Evolutionary conservation across 2,113 vertebrate genomes (phyloP).

Genomic region (Paraplagusia blochii): DNA sequence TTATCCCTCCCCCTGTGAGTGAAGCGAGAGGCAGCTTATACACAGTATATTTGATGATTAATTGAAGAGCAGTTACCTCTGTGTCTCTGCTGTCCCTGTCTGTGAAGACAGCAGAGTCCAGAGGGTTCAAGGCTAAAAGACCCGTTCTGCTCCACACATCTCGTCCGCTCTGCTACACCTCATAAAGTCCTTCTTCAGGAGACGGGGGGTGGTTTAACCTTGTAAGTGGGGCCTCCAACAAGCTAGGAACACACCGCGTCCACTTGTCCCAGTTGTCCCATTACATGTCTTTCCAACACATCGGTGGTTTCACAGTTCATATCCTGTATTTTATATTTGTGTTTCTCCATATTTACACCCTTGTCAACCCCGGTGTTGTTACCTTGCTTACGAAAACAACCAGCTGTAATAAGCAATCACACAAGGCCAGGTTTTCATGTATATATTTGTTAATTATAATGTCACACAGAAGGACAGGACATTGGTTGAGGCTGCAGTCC

Average conservation of each 20-base stretch:
- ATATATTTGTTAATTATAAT: neutral
- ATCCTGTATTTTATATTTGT: constrained; percentile 14
- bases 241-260: constrained; percentile 31
- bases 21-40: no score
- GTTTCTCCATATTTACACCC: neutral
- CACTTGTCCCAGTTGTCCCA: constrained; percentile 7
- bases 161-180: constrained; percentile 31
- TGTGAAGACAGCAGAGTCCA: neutral
- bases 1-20: no score
- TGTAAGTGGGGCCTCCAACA: constrained; percentile 19
- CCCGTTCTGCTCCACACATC: constrained; percentile 30
- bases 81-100: neutral
- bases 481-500: constrained; percentile 13
- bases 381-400: neutral
- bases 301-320: constrained; percentile 7
- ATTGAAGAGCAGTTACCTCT: neutral
- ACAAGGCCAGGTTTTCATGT: neutral
- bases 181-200: constrained; percentile 42
- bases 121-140: constrained; percentile 17
- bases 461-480: constrained; percentile 8
- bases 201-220: constrained; percentile 34
- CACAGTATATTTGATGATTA: neutral
- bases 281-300: constrained; percentile 32
- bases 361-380: neutral
- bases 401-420: neutral